These are phyloP conservation scores for Dolichomitus sp. DNA, from an alignment of 2,888 invertebrate species.

Conservation along the genomic window DNA sequence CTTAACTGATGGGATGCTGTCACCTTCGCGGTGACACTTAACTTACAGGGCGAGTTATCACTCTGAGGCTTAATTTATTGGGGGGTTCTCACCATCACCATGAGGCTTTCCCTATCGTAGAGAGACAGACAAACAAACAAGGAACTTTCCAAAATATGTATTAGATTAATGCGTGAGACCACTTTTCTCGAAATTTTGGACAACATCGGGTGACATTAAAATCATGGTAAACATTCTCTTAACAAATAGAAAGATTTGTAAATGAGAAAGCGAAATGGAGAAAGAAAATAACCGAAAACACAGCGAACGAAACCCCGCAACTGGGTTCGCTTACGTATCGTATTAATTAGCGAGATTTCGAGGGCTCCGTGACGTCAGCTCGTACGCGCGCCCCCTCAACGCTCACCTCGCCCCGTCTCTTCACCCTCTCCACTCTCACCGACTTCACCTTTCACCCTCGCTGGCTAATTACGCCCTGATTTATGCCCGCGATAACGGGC, in stretches of 20 bases:
- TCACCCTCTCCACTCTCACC: slow-evolving; percentile 30
- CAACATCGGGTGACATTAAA: too few species aligned
- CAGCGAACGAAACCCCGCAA: slow-evolving; percentile 2
- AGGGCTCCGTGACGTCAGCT: slow-evolving; percentile 76
- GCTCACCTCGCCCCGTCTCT: slow-evolving; percentile 12
- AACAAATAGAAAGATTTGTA: background rate
- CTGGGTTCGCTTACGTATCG: slow-evolving; percentile 40
- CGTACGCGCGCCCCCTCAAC: slow-evolving; percentile 37
- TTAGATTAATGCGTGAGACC: too few species aligned
- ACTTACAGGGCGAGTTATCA: too few species aligned
- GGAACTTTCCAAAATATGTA: too few species aligned
- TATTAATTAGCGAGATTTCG: slow-evolving; percentile 79
- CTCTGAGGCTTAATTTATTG: too few species aligned
- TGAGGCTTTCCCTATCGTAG: too few species aligned
- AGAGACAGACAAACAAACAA: too few species aligned
- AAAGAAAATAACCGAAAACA: background rate
- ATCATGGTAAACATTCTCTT: too few species aligned
- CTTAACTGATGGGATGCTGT: too few species aligned
- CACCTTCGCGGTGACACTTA: too few species aligned
- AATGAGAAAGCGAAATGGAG: background rate
- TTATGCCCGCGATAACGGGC: slow-evolving; percentile 76
- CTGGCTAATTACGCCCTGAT: slow-evolving; percentile 78
- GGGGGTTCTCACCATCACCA: too few species aligned
- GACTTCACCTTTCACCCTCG: slow-evolving; percentile 61
- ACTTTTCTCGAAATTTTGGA: too few species aligned